Evolutionary conservation across 2,113 vertebrate species (phyloP).

Genomic region (Coptodon bakossiorum): DNA sequence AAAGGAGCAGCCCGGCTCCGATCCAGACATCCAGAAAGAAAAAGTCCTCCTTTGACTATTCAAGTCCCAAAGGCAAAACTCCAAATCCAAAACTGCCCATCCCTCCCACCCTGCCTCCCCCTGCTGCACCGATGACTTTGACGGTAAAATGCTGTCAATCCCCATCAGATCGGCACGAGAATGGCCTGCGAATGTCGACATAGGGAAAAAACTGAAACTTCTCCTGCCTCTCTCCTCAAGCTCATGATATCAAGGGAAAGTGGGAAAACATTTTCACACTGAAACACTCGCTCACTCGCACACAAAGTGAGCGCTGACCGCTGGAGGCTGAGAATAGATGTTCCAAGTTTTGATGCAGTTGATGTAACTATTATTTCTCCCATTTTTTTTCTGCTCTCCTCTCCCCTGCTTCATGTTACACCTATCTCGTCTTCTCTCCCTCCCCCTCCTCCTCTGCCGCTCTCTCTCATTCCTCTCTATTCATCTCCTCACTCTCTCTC

Average conservation of each 20-base stretch:
- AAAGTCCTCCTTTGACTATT: neutral
- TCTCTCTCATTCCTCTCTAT: conserved; percentile 48
- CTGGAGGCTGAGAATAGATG: conserved; percentile 56
- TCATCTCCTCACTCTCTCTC: conserved; percentile 30
- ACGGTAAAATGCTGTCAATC: conserved; percentile 31
- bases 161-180: conserved; percentile 17
- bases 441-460: conserved; percentile 39
- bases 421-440: conserved; percentile 35
- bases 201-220: neutral
- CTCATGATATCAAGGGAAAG: conserved; percentile 10
- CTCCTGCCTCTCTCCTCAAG: neutral
- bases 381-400: conserved; percentile 24
- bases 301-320: conserved; percentile 35
- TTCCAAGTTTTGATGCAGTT: conserved; percentile 46
- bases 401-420: conserved; percentile 54
- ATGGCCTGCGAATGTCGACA: neutral
- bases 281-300: neutral
- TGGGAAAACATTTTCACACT: conserved; percentile 1
- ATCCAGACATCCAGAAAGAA: neutral
- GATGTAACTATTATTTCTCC: conserved; percentile 57
- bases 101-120: neutral
- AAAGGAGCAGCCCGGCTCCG: neutral
- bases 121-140: conserved; percentile 29
- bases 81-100: neutral
- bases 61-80: conserved; percentile 9